Conservation (phyloP, 2,113 vertebrate genomes). For the Catharus minimus region DNA sequence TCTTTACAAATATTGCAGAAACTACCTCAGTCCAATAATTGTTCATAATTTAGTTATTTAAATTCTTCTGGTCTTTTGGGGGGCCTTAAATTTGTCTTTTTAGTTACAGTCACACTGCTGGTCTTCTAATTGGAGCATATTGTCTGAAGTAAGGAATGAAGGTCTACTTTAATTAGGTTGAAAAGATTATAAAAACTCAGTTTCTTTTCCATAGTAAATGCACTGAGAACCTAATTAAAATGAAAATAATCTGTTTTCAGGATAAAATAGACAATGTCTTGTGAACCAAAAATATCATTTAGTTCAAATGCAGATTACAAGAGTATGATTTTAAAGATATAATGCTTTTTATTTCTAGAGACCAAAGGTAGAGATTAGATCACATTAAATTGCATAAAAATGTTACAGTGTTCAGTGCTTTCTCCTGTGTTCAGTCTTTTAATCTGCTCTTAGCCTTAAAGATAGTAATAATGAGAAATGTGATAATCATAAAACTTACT, state of each 20-base stretch:
- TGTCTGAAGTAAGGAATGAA: not conserved
- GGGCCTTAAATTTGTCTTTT: not conserved
- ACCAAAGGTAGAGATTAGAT: slow-evolving; percentile 7
- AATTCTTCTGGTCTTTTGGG: not conserved
- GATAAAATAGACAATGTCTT: not conserved
- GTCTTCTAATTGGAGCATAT: not conserved
- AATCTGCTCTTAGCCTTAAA: slow-evolving; percentile 35
- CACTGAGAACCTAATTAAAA: not conserved
- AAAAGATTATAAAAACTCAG: not conserved
- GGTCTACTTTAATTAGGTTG: not conserved
- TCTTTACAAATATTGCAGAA: not conserved
- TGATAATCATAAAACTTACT: slow-evolving; percentile 21
- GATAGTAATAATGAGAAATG: slow-evolving; percentile 34
- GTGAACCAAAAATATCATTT: not conserved
- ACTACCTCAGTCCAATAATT: not conserved
- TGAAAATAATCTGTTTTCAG: slow-evolving; percentile 13
- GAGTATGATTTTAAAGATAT: slow-evolving; percentile 5
- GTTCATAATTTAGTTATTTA: not conserved
- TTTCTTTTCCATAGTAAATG: not conserved
- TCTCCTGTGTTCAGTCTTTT: slow-evolving; percentile 17
- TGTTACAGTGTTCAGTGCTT: not conserved
- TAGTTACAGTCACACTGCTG: not conserved
- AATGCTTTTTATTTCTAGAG: not conserved
- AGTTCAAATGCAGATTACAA: slow-evolving; percentile 27
- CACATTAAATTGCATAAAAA: not conserved